phyloP scores from a whole-genome alignment of 2,113 vertebrate species.

The Bombycilla garrulus region DNA sequence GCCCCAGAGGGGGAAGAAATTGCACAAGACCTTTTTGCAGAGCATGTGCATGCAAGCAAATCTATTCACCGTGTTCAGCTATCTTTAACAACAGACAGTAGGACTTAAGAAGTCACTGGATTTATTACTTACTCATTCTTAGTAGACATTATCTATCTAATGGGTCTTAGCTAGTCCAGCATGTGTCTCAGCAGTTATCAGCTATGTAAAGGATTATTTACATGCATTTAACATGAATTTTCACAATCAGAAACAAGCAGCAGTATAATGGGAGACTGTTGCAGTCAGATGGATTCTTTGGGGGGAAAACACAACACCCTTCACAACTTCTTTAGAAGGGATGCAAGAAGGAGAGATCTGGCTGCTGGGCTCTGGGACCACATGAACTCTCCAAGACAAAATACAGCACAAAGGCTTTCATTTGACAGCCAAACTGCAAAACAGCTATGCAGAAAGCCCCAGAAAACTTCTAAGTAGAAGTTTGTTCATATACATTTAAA shows the following conservation, averaged over 20 bases:
- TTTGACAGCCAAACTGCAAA: neutral
- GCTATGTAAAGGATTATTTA: neutral
- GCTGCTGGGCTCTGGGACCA: neutral
- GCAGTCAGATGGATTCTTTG: neutral
- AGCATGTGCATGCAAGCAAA: accelerated
- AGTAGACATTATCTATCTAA: neutral
- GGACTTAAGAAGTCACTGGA: neutral
- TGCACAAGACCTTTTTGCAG: neutral
- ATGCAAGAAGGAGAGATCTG: neutral
- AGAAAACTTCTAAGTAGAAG: neutral
- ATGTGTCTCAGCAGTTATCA: neutral
- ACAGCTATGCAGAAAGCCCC: neutral
- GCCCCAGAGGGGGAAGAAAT: neutral
- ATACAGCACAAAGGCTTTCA: neutral
- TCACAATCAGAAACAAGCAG: neutral
- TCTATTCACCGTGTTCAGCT: neutral
- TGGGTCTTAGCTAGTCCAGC: neutral
- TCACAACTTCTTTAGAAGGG: neutral
- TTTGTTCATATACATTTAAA: neutral
- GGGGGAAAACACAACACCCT: neutral
- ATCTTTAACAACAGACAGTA: neutral
- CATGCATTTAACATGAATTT: neutral
- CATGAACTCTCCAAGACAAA: neutral
- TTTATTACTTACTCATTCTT: neutral
- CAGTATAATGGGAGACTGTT: neutral